Base-by-base conservation (phyloP, 2,797 vertebrate genomes). In the Microchirus variegatus region DNA sequence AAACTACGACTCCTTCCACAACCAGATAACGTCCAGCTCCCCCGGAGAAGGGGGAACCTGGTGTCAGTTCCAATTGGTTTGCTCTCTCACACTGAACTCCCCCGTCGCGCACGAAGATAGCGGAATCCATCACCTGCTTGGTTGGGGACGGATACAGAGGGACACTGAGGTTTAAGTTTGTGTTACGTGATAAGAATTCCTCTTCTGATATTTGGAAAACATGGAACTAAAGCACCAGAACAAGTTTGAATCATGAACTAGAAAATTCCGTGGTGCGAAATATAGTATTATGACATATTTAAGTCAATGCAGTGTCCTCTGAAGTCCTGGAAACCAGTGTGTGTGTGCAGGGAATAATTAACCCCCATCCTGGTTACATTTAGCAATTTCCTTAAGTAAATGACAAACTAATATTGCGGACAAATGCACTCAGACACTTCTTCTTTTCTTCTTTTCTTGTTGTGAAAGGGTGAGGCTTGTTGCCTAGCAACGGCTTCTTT, bases 381-480 rank as follows among this genome's bases (percentile, higher is more conserved):
- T 55, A 63, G 75, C 65, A 70, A 77, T 80, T 85, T 84, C 82
- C 75, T 77, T 73, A 82, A 84, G 78, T 67, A 87, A 86, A 87
- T 78, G 70, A 83, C 78, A 74, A 12, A 56, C 72, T 86, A 73
- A 85, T 77, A 78, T 77, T 63, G 55, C 35, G 49, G 72, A 59
- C 69, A 75, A 76, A 85, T 79, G 78, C 73, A 70, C 51, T 41
- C 68, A 45, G 78, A 63, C 51, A 63, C 58, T 53, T 80, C 43
- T 54, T 52, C n/a, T 8, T 22, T 22, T 22, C 31, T 31, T 31
- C 7, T 31, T 31, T 5, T 31, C n/a, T 31, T 31, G 31, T n/a
- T n/a, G n/a, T n/a, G n/a, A n/a, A n/a, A n/a, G 15, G 65, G 68
- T 63, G 13, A 14, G 51, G 47, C 78, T 18, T 37, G 85, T 89